Percentiles rank a stretch among this genome's conserved stretches.
These are phyloP conservation scores for Diphyllodes magnificus DNA, from an alignment of 2,113 vertebrate species.

Conservation along the genomic window DNA sequence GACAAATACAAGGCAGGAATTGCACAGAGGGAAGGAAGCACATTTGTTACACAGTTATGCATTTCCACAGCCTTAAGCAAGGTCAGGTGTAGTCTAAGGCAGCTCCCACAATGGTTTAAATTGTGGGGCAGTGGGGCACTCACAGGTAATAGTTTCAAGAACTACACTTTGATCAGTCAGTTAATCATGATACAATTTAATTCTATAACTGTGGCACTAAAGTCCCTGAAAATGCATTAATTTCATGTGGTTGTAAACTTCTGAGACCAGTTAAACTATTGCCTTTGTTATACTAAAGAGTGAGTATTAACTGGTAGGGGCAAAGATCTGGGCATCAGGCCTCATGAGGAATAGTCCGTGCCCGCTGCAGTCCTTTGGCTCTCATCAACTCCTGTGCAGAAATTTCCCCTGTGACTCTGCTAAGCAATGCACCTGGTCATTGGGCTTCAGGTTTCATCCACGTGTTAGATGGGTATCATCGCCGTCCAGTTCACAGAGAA, in stretches of 20 bases:
- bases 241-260: not conserved
- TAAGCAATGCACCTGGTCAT: not conserved
- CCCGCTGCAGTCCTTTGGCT: not conserved
- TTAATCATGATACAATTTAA: not conserved
- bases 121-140: not conserved
- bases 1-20: not conserved
- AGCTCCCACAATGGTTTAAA: not conserved
- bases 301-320: not conserved
- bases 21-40: not conserved
- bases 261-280: not conserved
- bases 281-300: not conserved
- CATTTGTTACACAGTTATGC: not conserved
- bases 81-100: not conserved
- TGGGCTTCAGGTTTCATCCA: not conserved
- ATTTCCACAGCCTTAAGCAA: not conserved
- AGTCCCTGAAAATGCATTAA: not conserved
- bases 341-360: not conserved
- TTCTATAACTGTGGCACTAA: not conserved
- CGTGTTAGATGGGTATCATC: not conserved
- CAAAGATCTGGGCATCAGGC: not conserved
- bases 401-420: not conserved
- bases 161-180: not conserved
- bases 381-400: not conserved
- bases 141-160: not conserved
- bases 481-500: not conserved